Evolutionary conservation across 2,888 invertebrate species (phyloP), one percentile per base, ranked within the genome.

Genomic region (Invenusta paracnida): DNA sequence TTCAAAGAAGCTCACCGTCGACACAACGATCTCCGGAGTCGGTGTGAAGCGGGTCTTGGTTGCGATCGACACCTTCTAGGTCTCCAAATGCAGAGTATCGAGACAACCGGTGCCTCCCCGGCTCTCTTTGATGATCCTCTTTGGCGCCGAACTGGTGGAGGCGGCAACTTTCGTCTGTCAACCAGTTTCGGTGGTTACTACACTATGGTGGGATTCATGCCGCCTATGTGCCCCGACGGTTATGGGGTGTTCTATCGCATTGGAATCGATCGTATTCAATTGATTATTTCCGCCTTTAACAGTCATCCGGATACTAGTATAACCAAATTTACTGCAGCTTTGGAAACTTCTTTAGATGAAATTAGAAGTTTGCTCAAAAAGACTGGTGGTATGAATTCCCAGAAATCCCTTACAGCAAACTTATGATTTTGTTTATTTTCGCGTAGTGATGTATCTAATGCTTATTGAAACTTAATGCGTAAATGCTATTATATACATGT

Each of bases 201-300:
- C 0, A 89, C 92, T 0, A 92, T 93, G 29, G 92, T 92, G 84
- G 94, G 94, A 0, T 93, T 93, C 87, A 93, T 93, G 25, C 92
- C 93, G 2, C 93, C 94, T 2, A 94, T 94, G 94, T 91, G 92
- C 29, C 89, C 92, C 1, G 92, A 94, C 90, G 94, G 94, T 0
- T 94, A 94, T 90, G 94, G 94, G 0, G 90, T 92, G 31, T 94
- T 94, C 90, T 94, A 94, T 88, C 92, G 92, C 30, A 93, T 94
- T 82, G 92, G 92, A 28, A 90, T 91, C 0, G 89, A 92, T 17
- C 29, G 29, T 11, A 82, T 30, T 2, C 11, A 82, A 17, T 17
- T 82, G 82, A 5, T 82, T 1, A 82, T 82, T 30, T 5, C 82
- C 2, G 31, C 13, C 2, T 82, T 11, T 2, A 2, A 28, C 2